phyloP scores from a whole-genome alignment of 2,888 invertebrate genomes.

The Drosophila prostipennis region DNA sequence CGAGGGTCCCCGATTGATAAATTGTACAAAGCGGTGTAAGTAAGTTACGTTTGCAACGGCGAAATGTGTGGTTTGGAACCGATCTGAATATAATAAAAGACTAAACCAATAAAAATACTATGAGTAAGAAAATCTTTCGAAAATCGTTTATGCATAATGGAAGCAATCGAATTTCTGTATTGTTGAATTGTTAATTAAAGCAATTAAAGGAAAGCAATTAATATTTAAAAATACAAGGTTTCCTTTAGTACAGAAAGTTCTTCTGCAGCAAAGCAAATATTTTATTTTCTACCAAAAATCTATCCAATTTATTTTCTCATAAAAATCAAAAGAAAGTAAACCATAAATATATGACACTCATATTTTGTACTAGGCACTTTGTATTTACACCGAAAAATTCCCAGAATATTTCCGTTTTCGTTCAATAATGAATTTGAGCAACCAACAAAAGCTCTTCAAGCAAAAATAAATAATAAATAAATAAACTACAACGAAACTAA shows the following conservation, averaged over 20 bases:
- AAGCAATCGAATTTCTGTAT: neutral
- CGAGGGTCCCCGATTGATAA: slow-evolving; percentile 29
- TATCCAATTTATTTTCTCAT: too few relatives aligned
- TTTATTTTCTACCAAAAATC: too few relatives aligned
- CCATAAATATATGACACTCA: neutral
- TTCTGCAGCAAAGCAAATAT: too few relatives aligned
- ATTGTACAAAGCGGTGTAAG: slow-evolving; percentile 5
- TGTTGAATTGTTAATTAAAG: neutral
- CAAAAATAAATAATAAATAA: neutral
- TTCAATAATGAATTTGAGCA: neutral
- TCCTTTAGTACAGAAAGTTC: too few relatives aligned
- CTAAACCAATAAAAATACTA: too few relatives aligned
- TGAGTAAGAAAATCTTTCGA: too few relatives aligned
- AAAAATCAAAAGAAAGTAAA: neutral
- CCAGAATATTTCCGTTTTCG: neutral
- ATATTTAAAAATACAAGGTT: too few relatives aligned
- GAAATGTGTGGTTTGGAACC: neutral
- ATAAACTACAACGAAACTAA: too few relatives aligned
- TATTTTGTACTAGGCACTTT: neutral
- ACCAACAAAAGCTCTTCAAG: neutral
- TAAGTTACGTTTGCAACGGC: slow-evolving; percentile 2
- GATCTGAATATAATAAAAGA: too few relatives aligned
- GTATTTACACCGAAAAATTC: neutral
- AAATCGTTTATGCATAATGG: too few relatives aligned
- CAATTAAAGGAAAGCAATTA: neutral